phyloP scores from a whole-genome alignment of 2,888 invertebrate species.

The Argynnis bischoffii region DNA sequence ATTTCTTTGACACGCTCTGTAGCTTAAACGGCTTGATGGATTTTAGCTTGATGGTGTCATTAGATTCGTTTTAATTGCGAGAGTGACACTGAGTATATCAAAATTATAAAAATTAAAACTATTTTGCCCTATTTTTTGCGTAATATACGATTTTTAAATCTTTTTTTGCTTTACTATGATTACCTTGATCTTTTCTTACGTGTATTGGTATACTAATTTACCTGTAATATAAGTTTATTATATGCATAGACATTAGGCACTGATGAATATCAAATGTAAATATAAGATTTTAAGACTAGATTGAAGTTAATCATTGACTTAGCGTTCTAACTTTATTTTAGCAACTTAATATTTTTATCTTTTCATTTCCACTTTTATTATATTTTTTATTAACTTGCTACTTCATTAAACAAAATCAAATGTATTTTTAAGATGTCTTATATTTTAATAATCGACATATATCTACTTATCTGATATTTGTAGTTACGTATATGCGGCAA shows the following conservation, averaged over 20 bases:
- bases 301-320: constrained; percentile 76
- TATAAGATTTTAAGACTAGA: constrained; percentile 61
- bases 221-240: constrained; percentile 43
- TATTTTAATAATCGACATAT: too few species aligned
- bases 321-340: constrained; percentile 48
- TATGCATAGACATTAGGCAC: constrained; percentile 27
- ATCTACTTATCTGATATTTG: not conserved
- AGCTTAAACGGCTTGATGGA: too few species aligned
- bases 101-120: too few species aligned
- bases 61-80: too few species aligned
- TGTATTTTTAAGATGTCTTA: too few species aligned
- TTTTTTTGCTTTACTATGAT: constrained; percentile 62
- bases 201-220: constrained; percentile 44
- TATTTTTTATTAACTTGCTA: not conserved
- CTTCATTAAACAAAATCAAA: too few species aligned
- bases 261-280: constrained; percentile 34
- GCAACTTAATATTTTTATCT: constrained; percentile 33
- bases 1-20: too few species aligned
- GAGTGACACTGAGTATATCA: too few species aligned
- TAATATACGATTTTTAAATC: not conserved
- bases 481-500: not conserved
- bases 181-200: constrained; percentile 77
- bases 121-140: too few species aligned
- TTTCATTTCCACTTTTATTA: constrained; percentile 11
- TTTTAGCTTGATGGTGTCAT: too few species aligned